Conservation (phyloP, 2,888 invertebrate species). For the Drosophila monieri region DNA sequence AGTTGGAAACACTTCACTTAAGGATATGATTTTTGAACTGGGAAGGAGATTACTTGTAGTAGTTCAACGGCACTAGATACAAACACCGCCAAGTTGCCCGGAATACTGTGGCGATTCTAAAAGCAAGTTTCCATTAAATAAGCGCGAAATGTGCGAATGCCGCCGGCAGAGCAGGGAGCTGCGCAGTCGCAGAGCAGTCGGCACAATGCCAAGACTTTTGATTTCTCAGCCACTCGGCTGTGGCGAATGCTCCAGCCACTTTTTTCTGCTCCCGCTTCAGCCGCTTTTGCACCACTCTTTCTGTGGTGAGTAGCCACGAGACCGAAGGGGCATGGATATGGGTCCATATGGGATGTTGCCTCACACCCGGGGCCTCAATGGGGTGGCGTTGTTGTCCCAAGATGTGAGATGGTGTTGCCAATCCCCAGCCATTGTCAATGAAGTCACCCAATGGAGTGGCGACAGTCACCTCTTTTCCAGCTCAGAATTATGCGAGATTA, state of each 20-base stretch:
- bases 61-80: constrained; percentile 79
- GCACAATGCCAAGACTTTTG: constrained; percentile 52
- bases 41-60: constrained; percentile 61
- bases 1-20: constrained; percentile 42
- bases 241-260: constrained; percentile 46
- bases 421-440: constrained; percentile 40
- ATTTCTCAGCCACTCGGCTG: constrained; percentile 73
- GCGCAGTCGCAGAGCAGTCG: constrained; percentile 25
- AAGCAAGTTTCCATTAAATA: constrained; percentile 83
- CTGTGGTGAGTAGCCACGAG: constrained; percentile 51
- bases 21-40: constrained; percentile 17
- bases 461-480: constrained; percentile 48
- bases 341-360: constrained; percentile 61
- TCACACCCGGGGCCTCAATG: constrained; percentile 39
- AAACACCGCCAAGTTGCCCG: constrained; percentile 82
- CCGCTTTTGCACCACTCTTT: constrained; percentile 15
- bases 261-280: constrained; percentile 22
- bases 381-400: constrained; percentile 30
- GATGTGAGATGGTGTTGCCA: constrained; percentile 31
- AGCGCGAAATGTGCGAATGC: constrained; percentile 70
- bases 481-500: constrained; percentile 64
- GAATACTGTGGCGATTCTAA: constrained; percentile 84
- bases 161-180: constrained; percentile 29
- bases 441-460: constrained; percentile 42
- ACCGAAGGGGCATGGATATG: constrained; percentile 61